Conservation (phyloP, 2,888 invertebrate species). For the Tribolium freemani region DNA sequence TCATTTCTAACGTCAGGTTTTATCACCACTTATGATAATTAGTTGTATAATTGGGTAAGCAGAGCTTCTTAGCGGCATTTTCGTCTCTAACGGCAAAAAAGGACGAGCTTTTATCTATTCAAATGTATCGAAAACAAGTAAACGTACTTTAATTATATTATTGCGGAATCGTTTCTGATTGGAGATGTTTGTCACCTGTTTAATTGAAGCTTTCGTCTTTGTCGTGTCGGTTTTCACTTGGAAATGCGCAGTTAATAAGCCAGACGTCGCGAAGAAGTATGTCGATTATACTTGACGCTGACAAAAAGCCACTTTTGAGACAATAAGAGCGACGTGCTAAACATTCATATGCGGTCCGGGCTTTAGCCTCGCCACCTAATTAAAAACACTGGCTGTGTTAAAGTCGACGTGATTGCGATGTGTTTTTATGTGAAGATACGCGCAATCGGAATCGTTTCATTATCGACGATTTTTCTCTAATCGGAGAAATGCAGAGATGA, state of each 20-base stretch:
- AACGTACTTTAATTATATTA: slow-evolving; percentile 22
- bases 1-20: slow-evolving; percentile 13
- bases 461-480: background rate
- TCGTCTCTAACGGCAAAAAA: slow-evolving; percentile 15
- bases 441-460: background rate
- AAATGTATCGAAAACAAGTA: slow-evolving; percentile 14
- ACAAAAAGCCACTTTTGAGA: slow-evolving; percentile 54
- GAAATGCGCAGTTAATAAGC: slow-evolving; percentile 57
- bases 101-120: slow-evolving; percentile 23
- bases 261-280: slow-evolving; percentile 55
- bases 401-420: slow-evolving; percentile 50
- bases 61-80: slow-evolving; percentile 7
- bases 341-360: slow-evolving; percentile 59
- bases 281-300: slow-evolving; percentile 49
- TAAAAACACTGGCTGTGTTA: slow-evolving; percentile 58
- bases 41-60: slow-evolving; percentile 17
- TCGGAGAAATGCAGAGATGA: background rate
- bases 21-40: slow-evolving; percentile 38
- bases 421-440: slow-evolving; percentile 44
- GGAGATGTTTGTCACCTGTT: slow-evolving; percentile 22
- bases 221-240: slow-evolving; percentile 33
- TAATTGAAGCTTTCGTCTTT: slow-evolving; percentile 28
- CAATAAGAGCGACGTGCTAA: slow-evolving; percentile 60
- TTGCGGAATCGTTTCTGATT: slow-evolving; percentile 10
- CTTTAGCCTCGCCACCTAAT: slow-evolving; percentile 57